Evolutionary conservation across 2,888 invertebrate species (phyloP), one percentile per base, ranked within the genome.

Genomic region (Anagyrus pseudococci): DNA sequence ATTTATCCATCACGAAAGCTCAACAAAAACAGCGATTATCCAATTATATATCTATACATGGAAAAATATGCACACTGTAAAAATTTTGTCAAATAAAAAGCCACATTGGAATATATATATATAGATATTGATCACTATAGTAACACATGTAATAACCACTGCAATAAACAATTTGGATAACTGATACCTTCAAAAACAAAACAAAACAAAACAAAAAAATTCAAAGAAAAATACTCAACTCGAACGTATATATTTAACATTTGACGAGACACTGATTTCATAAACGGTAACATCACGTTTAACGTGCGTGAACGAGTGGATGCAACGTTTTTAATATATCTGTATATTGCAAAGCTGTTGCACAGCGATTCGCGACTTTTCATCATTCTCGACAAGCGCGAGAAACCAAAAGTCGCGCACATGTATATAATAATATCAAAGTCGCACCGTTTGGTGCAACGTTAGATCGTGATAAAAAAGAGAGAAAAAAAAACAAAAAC

Each of bases 1-100:
- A n/a, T n/a, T n/a, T n/a, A n/a, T n/a, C n/a, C n/a, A n/a, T n/a
- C 48, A 66, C 62, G 55, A 58, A 70, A 69, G 70, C 69, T 60
- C 52, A 60, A 66, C 44, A 44, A 56, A n/a, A 64, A 63, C 61
- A 69, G 60, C 65, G 57, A 65, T 29, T 62, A 41, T 63, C 23
- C 43, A 52, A 61, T 43, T 10, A n/a, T n/a, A n/a, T n/a, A n/a
- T n/a, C n/a, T n/a, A n/a, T n/a, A n/a, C n/a, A n/a, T n/a, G n/a
- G 17, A 41, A 41, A n/a, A n/a, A n/a, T n/a, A n/a, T 41, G 41
- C 41, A n/a, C 48, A 61, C n/a, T n/a, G n/a, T n/a, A n/a, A 40
- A 64, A 62, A 56, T 62, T 53, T 62, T 59, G 49, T 55, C 60
- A 49, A 65, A 43, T 50, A n/a, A 64, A 43, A 65, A 65, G 61